Evolutionary conservation across 2,113 vertebrate genomes (phyloP).

Genomic region (Onychorhynchus coronatus): DNA sequence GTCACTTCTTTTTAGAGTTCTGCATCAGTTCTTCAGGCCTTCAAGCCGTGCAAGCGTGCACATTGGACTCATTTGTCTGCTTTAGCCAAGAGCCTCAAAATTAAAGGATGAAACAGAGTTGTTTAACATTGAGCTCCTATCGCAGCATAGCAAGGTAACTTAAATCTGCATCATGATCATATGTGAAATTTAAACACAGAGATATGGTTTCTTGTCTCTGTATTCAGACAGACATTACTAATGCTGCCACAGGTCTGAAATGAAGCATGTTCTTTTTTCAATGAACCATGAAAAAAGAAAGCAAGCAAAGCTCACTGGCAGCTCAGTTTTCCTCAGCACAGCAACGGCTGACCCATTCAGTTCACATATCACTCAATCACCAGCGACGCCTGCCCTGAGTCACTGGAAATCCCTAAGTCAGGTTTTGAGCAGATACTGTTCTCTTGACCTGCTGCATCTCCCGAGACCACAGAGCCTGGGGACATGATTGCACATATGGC

Average conservation of each 20-base stretch:
- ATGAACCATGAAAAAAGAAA: neutral
- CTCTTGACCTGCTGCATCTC: neutral
- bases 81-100: neutral
- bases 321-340: neutral
- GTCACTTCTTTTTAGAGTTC: conserved; percentile 15
- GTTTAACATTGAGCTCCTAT: neutral
- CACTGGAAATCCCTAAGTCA: neutral
- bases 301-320: neutral
- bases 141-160: neutral
- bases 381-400: neutral
- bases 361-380: neutral
- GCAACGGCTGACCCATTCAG: neutral
- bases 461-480: neutral
- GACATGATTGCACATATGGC: fast-evolving
- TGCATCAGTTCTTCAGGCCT: neutral
- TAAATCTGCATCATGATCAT: neutral
- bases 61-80: neutral
- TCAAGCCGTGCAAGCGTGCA: neutral
- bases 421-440: neutral
- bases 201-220: neutral
- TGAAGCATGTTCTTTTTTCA: neutral
- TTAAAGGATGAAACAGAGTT: neutral
- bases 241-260: neutral
- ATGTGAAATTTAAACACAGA: neutral
- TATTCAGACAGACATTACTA: neutral